phyloP scores from a whole-genome alignment of 2,113 vertebrate genomes.

The Syrmaticus mikado region DNA sequence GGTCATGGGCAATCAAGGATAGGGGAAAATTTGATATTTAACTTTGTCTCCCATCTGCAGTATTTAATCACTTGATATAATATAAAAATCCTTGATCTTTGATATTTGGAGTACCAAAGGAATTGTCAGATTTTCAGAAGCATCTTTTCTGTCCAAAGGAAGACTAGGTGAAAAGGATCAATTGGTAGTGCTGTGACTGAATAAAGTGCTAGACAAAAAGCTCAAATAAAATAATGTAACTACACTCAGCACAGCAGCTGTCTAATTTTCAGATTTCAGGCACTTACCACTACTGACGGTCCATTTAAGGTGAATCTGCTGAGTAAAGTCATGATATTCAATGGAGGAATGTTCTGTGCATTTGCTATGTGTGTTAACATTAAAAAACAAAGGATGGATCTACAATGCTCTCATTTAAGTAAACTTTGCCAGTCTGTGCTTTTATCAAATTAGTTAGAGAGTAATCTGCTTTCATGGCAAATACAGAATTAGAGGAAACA shows the following conservation, averaged over 20 bases:
- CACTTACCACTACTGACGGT: background rate
- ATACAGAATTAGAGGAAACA: background rate
- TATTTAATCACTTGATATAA: constrained; percentile 50
- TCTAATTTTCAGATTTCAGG: background rate
- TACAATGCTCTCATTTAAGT: background rate
- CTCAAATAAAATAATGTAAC: background rate
- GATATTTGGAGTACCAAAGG: constrained; percentile 29
- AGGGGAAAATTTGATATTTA: constrained; percentile 23
- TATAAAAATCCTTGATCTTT: constrained; percentile 50
- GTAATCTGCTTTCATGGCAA: background rate
- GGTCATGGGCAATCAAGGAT: background rate
- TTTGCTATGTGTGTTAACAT: background rate
- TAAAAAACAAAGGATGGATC: background rate
- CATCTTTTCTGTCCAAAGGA: background rate
- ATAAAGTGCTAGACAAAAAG: background rate
- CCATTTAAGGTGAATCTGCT: background rate
- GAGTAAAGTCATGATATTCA: background rate
- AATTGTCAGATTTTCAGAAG: constrained; percentile 30
- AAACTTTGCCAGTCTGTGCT: background rate
- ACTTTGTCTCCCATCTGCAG: background rate
- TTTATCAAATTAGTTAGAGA: background rate
- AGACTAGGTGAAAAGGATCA: background rate
- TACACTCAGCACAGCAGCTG: background rate
- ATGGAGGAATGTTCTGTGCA: background rate
- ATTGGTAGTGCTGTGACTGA: background rate